A percentile compares a stretch with the other conserved stretches of the same genome.
Evolutionary conservation across 1,140 invertebrate species (phyloP).

Genomic region (Drosophila obscura): DNA sequence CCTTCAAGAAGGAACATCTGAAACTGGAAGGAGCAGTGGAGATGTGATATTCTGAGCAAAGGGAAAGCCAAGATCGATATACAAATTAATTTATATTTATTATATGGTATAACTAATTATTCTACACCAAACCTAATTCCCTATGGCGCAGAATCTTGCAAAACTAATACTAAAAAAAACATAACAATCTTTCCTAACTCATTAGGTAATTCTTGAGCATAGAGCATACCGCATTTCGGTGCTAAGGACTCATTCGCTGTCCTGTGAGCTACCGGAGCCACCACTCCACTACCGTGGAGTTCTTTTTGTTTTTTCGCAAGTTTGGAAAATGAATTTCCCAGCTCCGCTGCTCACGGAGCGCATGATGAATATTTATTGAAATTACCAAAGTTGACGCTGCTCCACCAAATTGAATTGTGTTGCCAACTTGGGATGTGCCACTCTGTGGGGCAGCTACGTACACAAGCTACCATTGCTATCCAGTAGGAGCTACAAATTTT

Average conservation of each 20-base stretch:
- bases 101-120: not conserved
- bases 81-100: too few relatives aligned
- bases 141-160: not conserved
- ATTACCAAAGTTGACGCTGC: constrained; percentile 77
- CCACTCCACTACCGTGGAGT: not conserved
- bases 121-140: constrained; percentile 2
- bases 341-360: constrained; percentile 60
- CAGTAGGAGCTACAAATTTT: constrained; percentile 25
- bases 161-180: not conserved
- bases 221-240: constrained; percentile 6
- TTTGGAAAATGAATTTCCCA: constrained; percentile 68
- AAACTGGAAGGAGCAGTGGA: constrained; percentile 18
- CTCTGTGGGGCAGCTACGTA: too few relatives aligned
- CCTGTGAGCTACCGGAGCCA: not conserved
- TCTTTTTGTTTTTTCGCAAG: constrained; percentile 43
- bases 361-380: constrained; percentile 83
- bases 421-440: constrained; percentile 71
- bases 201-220: not conserved
- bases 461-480: constrained; percentile 2
- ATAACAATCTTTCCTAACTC: too few relatives aligned
- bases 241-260: not conserved
- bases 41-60: not conserved
- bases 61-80: not conserved
- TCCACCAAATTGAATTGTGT: constrained; percentile 76
- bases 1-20: not conserved